These are phyloP conservation scores for Ladona fulva DNA, from an alignment of 1,140 invertebrate genomes.

Conservation along the genomic window DNA sequence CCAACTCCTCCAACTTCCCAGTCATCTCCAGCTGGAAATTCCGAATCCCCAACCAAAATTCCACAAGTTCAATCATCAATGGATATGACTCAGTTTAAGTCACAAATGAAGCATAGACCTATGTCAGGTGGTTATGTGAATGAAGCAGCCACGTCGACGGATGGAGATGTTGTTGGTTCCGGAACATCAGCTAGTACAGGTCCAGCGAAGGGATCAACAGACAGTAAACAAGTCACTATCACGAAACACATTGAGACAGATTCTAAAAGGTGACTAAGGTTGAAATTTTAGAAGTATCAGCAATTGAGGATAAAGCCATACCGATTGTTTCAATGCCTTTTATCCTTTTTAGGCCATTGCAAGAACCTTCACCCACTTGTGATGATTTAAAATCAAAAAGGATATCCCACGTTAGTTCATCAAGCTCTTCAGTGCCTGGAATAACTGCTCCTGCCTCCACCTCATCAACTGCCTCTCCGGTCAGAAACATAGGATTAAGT, in stretches of 20 bases:
- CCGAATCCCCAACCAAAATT: background rate
- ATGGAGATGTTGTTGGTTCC: slow-evolving; percentile 28
- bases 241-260: slow-evolving; percentile 45
- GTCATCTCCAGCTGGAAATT: background rate
- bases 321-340: too few relatives aligned
- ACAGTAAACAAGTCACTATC: slow-evolving; percentile 37
- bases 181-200: background rate
- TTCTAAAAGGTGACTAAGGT: slow-evolving; percentile 37
- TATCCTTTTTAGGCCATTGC: slow-evolving; percentile 34
- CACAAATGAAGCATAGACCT: slow-evolving; percentile 31
- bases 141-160: slow-evolving; percentile 49
- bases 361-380: slow-evolving; percentile 38
- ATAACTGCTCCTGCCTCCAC: background rate
- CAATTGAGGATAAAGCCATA: too few relatives aligned
- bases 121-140: slow-evolving; percentile 68
- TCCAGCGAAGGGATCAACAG: background rate
- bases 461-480: background rate
- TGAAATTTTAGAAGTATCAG: too few relatives aligned
- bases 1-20: background rate
- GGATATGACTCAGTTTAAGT: background rate
- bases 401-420: slow-evolving; percentile 48
- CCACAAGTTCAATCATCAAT: background rate
- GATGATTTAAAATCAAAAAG: slow-evolving; percentile 47
- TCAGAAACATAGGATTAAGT: background rate
- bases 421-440: slow-evolving; percentile 33